A percentile compares a stretch with the other conserved stretches of the same genome.
These are phyloP conservation scores for Lathronympha strigana DNA, from an alignment of 2,888 invertebrate species.

Conservation along the genomic window DNA sequence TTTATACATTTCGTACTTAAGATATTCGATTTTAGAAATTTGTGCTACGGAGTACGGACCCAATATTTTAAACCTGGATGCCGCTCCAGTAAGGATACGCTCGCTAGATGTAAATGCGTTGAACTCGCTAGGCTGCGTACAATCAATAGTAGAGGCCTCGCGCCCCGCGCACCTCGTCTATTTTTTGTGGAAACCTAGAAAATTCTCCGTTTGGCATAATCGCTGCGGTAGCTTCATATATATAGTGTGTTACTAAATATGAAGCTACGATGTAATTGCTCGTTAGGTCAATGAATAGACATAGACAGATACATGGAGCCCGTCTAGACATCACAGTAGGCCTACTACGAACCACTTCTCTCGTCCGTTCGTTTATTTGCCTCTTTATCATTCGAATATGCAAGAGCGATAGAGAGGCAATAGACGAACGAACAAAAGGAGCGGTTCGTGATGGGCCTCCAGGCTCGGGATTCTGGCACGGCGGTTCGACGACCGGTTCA, in stretches of 20 bases:
- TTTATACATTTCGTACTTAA: no score
- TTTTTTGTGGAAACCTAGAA: neutral
- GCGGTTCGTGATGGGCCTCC: no score
- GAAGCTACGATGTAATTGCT: neutral
- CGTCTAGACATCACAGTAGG: neutral
- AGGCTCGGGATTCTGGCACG: constrained; percentile 14
- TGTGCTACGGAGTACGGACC: no score
- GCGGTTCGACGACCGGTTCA: constrained; percentile 26
- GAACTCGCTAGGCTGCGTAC: neutral
- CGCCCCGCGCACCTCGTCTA: neutral
- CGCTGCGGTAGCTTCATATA: neutral
- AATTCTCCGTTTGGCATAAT: neutral
- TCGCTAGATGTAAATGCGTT: neutral
- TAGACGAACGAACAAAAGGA: no score
- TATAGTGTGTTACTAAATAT: no score
- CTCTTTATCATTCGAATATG: no score
- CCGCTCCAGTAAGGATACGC: neutral
- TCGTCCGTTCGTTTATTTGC: no score
- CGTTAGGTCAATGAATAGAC: constrained; percentile 1
- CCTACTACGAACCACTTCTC: no score
- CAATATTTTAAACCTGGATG: neutral
- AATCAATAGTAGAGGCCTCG: constrained; percentile 14
- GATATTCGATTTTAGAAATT: no score
- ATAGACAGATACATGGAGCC: constrained; percentile 8
- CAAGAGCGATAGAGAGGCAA: no score